Conservation (phyloP, 2,113 vertebrate genomes). For the Lophotis ruficrista region DNA sequence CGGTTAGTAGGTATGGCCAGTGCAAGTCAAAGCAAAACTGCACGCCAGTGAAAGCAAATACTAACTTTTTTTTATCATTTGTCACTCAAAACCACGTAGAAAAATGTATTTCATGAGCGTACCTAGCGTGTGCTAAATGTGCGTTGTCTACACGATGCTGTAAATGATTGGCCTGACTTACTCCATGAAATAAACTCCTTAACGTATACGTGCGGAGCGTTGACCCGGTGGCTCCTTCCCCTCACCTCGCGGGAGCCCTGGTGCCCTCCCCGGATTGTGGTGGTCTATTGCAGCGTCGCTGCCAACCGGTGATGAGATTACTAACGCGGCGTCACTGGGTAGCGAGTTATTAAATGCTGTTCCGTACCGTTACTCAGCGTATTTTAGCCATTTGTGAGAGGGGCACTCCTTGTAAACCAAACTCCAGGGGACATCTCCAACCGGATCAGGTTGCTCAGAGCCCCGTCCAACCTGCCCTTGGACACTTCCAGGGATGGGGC, state of each 20-base stretch:
- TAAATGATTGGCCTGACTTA: not conserved
- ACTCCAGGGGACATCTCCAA: not conserved
- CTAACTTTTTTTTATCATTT: not conserved
- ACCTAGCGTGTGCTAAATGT: not conserved
- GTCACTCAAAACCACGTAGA: not conserved
- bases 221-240: not conserved
- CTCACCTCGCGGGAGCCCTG: not conserved
- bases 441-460: too few species aligned
- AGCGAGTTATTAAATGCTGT: not conserved
- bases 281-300: not conserved
- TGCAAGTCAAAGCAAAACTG: not conserved
- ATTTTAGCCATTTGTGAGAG: not conserved
- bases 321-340: not conserved
- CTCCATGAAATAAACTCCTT: not conserved
- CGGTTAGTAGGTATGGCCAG: not conserved
- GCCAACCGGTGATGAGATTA: not conserved
- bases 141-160: not conserved
- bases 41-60: not conserved
- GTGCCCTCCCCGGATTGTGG: not conserved
- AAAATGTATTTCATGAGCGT: not conserved
- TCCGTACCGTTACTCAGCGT: not conserved
- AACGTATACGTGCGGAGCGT: not conserved
- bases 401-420: not conserved
- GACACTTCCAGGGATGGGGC: too few species aligned
- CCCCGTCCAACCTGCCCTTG: too few species aligned